Conservation (phyloP, 2,888 invertebrate species). For the Chesias legatella region DNA sequence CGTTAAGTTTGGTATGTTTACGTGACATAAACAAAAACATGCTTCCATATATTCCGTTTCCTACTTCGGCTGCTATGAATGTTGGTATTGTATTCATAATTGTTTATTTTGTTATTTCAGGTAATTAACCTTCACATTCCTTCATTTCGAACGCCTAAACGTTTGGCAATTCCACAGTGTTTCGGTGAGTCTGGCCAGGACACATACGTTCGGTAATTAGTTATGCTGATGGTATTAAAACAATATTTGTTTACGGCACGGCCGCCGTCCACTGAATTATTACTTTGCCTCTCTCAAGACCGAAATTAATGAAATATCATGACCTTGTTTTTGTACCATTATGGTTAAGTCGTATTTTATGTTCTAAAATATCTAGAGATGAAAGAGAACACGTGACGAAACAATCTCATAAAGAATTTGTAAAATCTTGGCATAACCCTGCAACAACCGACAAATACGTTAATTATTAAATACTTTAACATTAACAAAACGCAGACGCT, state of each 20-base stretch:
- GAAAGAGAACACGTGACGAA: too few relatives aligned
- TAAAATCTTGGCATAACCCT: too few relatives aligned
- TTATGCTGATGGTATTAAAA: constrained; percentile 36
- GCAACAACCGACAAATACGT: not conserved
- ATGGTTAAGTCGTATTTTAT: too few relatives aligned
- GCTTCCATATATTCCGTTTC: constrained; percentile 25
- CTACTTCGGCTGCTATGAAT: constrained; percentile 16
- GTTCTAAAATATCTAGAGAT: too few relatives aligned
- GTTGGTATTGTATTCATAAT: constrained; percentile 39
- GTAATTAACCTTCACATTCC: constrained; percentile 77
- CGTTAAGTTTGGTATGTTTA: constrained; percentile 28
- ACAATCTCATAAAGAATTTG: too few relatives aligned
- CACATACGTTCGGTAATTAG: constrained; percentile 59
- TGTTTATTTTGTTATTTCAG: constrained; percentile 71
- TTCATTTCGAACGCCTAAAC: constrained; percentile 62
- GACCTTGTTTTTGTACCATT: too few relatives aligned
- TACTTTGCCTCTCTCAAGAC: not conserved
- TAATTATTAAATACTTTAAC: not conserved
- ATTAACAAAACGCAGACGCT: not conserved
- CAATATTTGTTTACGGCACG: constrained; percentile 22
- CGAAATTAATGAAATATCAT: constrained; percentile 1
- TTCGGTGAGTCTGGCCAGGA: constrained; percentile 64
- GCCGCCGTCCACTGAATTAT: constrained; percentile 1
- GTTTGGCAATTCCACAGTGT: constrained; percentile 68
- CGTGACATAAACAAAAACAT: constrained; percentile 27